Evolutionary conservation across 2,113 vertebrate genomes (phyloP).

Genomic region (Brevimyrus niger): DNA sequence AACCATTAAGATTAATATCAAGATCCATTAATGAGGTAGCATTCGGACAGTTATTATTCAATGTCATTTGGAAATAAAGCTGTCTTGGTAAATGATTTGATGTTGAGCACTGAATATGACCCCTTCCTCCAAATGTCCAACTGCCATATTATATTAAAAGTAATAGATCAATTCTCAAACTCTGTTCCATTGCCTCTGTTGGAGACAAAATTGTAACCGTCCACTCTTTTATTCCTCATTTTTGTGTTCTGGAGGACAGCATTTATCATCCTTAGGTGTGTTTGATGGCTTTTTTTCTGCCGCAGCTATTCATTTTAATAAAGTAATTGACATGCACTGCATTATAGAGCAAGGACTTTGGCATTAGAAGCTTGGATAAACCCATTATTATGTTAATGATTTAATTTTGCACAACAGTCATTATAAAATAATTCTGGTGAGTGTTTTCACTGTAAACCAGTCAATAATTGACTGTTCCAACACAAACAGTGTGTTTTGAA

Average conservation of each 20-base stretch:
- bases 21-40: not conserved
- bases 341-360: not conserved
- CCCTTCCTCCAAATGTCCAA: not conserved
- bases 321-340: not conserved
- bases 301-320: not conserved
- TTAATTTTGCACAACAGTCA: not conserved
- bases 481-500: not conserved
- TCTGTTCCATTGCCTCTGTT: not conserved
- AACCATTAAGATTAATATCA: not conserved
- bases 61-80: not conserved
- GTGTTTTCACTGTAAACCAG: not conserved
- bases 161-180: not conserved
- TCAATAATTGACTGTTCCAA: not conserved
- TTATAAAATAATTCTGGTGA: not conserved
- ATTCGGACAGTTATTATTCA: not conserved
- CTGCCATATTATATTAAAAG: not conserved
- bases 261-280: slow-evolving; percentile 6
- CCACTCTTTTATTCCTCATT: not conserved
- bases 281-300: not conserved
- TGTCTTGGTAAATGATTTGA: not conserved
- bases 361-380: not conserved
- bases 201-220: not conserved
- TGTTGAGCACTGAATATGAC: not conserved
- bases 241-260: not conserved
- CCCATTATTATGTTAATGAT: not conserved